phyloP scores from a whole-genome alignment of 2,113 vertebrate species.

The Oryzias melastigma region DNA sequence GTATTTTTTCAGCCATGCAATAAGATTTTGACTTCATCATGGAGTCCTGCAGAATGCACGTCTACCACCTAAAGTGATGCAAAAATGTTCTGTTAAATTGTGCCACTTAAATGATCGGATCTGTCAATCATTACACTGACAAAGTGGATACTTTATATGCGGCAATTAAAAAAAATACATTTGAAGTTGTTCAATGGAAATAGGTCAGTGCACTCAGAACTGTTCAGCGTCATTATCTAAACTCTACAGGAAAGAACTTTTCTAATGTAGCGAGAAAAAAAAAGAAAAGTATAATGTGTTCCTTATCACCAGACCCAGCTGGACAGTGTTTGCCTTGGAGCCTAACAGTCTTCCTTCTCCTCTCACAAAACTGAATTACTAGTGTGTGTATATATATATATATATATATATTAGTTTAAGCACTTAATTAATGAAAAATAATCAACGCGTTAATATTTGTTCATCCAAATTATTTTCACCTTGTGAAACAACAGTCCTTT shows the following conservation, averaged over 20 bases:
- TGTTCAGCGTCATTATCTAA: constrained; percentile 18
- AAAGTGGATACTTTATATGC: no score
- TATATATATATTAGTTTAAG: no score
- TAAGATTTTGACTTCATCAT: not conserved
- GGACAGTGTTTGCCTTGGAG: constrained; percentile 5
- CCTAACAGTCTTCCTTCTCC: not conserved
- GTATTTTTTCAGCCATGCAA: not conserved
- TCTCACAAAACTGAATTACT: no score
- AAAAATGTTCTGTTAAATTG: not conserved
- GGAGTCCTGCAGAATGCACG: not conserved
- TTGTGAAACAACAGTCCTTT: no score
- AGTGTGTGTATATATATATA: no score
- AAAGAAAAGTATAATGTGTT: constrained; percentile 4
- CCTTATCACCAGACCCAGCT: constrained; percentile 53
- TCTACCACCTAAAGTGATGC: not conserved
- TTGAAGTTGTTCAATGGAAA: constrained; percentile 28
- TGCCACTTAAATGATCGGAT: not conserved
- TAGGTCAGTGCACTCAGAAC: constrained; percentile 12
- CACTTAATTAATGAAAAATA: no score
- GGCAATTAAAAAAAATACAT: not conserved
- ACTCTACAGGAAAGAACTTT: constrained; percentile 17
- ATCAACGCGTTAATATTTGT: no score
- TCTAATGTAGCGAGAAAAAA: constrained; percentile 2
- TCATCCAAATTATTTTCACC: no score
- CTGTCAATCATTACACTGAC: no score